A percentile compares a stretch with the other conserved stretches of the same genome.
Evolutionary conservation across 35 echinoderm and acorn worm species (phyloP).

Genomic region (Diadema setosum): DNA sequence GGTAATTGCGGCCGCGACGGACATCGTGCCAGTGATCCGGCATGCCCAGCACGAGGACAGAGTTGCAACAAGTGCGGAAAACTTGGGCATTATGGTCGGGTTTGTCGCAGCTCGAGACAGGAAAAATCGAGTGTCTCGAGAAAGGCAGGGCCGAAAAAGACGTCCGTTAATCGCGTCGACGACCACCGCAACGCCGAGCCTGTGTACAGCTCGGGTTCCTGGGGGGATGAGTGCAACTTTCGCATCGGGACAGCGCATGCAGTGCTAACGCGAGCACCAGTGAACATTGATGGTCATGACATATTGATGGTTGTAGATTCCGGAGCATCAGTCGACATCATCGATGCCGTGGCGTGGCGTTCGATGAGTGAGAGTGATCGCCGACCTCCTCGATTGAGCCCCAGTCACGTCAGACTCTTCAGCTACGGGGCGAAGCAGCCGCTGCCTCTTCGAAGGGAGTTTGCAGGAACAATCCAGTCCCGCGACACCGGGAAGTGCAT

Average conservation of each 20-base stretch:
- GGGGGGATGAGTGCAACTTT: background rate
- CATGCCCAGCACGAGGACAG: background rate
- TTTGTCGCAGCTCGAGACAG: background rate
- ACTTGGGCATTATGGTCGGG: background rate
- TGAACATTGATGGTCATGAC: background rate
- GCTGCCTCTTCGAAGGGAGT: background rate
- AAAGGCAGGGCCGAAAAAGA: no score
- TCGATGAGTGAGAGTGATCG: background rate
- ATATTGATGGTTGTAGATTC: background rate
- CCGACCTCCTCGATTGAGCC: background rate
- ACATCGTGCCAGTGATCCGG: background rate
- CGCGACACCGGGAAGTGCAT: background rate
- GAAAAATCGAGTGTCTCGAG: background rate
- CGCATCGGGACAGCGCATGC: background rate
- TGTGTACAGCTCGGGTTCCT: no score
- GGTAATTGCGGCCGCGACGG: background rate
- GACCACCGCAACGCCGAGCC: no score
- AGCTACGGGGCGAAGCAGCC: slow-evolving; percentile 10
- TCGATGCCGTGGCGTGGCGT: background rate
- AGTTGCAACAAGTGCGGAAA: background rate
- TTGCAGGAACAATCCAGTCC: background rate
- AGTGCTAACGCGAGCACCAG: background rate
- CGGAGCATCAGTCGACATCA: background rate
- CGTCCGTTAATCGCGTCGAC: no score
- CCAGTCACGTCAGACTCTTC: background rate